These are phyloP conservation scores for Ophioninae sp. DNA, from an alignment of 2,888 invertebrate genomes.

Conservation along the genomic window DNA sequence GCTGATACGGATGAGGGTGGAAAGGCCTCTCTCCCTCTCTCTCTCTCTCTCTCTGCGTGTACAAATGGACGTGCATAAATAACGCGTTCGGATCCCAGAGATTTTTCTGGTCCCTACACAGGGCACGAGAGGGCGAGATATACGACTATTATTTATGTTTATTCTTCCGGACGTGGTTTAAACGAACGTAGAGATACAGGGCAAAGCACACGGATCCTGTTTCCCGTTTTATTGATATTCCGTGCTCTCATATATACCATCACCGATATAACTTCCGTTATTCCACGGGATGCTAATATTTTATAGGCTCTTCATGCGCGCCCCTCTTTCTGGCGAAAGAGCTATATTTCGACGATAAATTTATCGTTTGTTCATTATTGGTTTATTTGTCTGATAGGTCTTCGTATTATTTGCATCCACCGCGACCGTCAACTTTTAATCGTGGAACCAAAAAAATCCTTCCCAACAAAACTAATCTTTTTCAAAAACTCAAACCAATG, in stretches of 20 bases:
- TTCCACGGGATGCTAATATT: slow-evolving; percentile 45
- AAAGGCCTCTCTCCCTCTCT: slow-evolving; percentile 1
- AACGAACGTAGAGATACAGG: slow-evolving; percentile 17
- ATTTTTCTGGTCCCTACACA: slow-evolving; percentile 31
- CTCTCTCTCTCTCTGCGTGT: not conserved
- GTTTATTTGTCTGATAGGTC: not conserved
- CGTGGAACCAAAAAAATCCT: too few relatives aligned
- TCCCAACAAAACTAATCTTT: too few relatives aligned
- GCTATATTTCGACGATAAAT: slow-evolving; percentile 46
- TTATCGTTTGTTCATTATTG: slow-evolving; percentile 22
- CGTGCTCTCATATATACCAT: not conserved
- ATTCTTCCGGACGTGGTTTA: slow-evolving; percentile 47
- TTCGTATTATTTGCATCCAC: not conserved
- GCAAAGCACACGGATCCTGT: slow-evolving; percentile 24
- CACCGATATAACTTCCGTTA: slow-evolving; percentile 48
- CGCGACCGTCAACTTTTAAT: too few relatives aligned
- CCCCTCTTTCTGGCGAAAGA: not conserved
- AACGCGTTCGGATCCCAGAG: slow-evolving; percentile 54
- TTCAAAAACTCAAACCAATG: too few relatives aligned
- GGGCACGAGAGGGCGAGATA: slow-evolving; percentile 36
- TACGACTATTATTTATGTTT: slow-evolving; percentile 59
- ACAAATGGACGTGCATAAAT: slow-evolving; percentile 58
- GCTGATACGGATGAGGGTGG: slow-evolving; percentile 1
- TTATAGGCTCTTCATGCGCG: slow-evolving; percentile 47
- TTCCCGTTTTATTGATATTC: slow-evolving; percentile 54